Base-by-base conservation (phyloP, 2,113 vertebrate species). In the Muscicapa adusta region DNA sequence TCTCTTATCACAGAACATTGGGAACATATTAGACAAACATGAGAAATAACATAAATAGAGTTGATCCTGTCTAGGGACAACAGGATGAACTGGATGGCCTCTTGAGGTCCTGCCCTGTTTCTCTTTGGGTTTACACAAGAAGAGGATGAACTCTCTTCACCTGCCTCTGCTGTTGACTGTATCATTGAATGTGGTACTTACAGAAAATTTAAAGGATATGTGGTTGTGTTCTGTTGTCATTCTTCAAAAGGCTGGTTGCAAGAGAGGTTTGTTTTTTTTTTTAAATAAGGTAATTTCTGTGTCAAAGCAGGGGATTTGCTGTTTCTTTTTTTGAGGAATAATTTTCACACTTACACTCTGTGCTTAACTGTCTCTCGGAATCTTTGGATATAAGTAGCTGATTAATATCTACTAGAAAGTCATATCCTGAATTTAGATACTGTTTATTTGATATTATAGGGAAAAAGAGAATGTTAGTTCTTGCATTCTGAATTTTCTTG, bases 11-110 rank as follows among this genome's bases (percentile, higher is more conserved):
- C 54, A 73, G 58, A 91, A 58, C 54, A 58, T 70, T 76, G 85
- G 54, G 92, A 91, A 93, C 67, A 42, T 72, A 8, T 28, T 93
- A 95, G 82, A 91, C 88, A 95, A 88, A 93, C 78, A 91, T 50
- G 34, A 76, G 71, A 87, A 96, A 38, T 70, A 83, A 83, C 38
- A 57, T 93, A 96, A 94, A 96, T 94, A 93, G 9, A 70, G 85
- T 38, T 88, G 82, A 93, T 96, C 90, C 71, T 93, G 57, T 68
- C 71, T 93, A 42, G 71, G 85, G 90, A 85, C 71, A 83, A 74
- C 42, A 66, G 58, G 47, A 43, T 94, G 71, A 95, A 73, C 58
- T 80, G 42, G 42, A 66, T 54, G 78, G 63, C 50, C 58, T 65
- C 58, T 75, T 48, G 78, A 89, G 76, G 60, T 68, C 42, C 20